Evolutionary conservation across 2,797 vertebrate species (phyloP).

Genomic region (Naso thynnoides): DNA sequence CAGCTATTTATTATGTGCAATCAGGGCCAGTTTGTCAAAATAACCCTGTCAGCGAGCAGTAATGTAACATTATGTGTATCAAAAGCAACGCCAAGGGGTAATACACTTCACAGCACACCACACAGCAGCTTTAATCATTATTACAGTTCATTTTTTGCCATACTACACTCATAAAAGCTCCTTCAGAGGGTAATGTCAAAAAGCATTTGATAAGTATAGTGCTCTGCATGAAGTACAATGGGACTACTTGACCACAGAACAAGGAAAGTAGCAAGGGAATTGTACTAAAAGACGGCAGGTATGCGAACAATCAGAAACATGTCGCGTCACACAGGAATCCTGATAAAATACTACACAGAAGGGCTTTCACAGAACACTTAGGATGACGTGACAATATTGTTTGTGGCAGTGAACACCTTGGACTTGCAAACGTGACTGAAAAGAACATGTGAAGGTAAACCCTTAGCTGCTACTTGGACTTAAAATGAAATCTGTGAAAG

Average conservation of each 20-base stretch:
- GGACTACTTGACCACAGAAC: constrained; percentile 49
- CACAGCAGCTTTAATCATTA: constrained; percentile 39
- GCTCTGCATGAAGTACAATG: constrained; percentile 41
- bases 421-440: constrained; percentile 57
- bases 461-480: constrained; percentile 28
- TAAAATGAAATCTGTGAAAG: constrained; percentile 52
- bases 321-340: constrained; percentile 35
- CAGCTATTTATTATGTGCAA: constrained; percentile 32
- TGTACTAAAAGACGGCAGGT: constrained; percentile 50
- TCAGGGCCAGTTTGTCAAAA: constrained; percentile 30
- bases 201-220: constrained; percentile 44
- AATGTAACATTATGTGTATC: constrained; percentile 43
- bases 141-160: constrained; percentile 44
- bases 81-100: constrained; percentile 23
- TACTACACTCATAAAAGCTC: constrained; percentile 34
- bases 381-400: constrained; percentile 62
- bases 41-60: constrained; percentile 17
- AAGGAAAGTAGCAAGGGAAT: constrained; percentile 33
- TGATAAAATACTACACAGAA: constrained; percentile 63
- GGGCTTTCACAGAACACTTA: constrained; percentile 42
- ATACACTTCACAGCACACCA: constrained; percentile 23
- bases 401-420: constrained; percentile 55
- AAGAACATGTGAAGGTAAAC: constrained; percentile 48
- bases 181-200: constrained; percentile 47
- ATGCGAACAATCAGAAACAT: constrained; percentile 53